phyloP scores from a whole-genome alignment of 2,888 invertebrate genomes.

The Toxonevra muliebris region DNA sequence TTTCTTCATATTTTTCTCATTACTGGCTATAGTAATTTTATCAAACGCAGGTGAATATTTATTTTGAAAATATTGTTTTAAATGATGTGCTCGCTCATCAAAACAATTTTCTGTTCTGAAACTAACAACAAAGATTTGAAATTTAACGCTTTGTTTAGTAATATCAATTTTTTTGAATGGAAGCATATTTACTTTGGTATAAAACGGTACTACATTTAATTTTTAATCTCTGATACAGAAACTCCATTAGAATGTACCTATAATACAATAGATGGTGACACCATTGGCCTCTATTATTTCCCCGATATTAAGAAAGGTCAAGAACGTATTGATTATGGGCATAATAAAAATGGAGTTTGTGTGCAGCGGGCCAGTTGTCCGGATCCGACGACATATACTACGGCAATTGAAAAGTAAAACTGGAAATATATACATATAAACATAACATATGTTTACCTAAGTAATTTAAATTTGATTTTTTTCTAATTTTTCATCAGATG shows the following conservation, averaged over 20 bases:
- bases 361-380: conserved; percentile 17
- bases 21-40: too few species aligned
- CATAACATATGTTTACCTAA: background rate
- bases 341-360: conserved; percentile 13
- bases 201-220: background rate
- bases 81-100: too few species aligned
- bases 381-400: conserved; percentile 10
- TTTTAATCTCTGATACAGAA: conserved; percentile 1
- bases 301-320: conserved; percentile 21
- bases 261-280: background rate
- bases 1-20: too few species aligned
- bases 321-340: conserved; percentile 24
- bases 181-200: too few species aligned
- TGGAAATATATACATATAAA: too few species aligned
- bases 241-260: conserved; percentile 11
- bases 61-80: too few species aligned
- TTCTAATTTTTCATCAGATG: conserved; percentile 10
- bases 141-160: too few species aligned
- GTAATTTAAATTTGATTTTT: background rate
- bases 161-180: too few species aligned
- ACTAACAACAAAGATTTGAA: too few species aligned
- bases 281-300: conserved; percentile 3
- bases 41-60: too few species aligned
- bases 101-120: too few species aligned
- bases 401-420: conserved; percentile 23